phyloP scores from a whole-genome alignment of 1,140 invertebrate genomes.

The Drosophila sulfurigaster region DNA sequence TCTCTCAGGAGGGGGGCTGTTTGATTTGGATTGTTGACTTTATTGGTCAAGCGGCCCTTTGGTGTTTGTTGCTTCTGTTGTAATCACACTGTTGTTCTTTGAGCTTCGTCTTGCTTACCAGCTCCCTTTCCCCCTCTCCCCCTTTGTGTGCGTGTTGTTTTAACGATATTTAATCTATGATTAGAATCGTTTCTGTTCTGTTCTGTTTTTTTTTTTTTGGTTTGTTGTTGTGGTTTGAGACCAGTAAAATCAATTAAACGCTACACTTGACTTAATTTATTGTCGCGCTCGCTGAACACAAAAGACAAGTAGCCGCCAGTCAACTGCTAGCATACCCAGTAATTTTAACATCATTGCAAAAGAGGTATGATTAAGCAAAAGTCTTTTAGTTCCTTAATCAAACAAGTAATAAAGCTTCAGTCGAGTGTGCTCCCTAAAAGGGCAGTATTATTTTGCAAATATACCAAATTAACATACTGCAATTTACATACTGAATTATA shows the following conservation, averaged over 20 bases:
- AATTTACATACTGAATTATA: too few relatives aligned
- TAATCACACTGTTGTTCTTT: constrained; percentile 35
- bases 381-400: too few relatives aligned
- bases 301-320: constrained; percentile 70
- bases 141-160: constrained; percentile 55
- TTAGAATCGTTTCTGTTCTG: constrained; percentile 51
- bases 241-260: constrained; percentile 76
- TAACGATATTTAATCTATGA: constrained; percentile 83
- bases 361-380: too few relatives aligned
- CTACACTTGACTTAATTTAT: constrained; percentile 83
- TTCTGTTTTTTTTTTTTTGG: constrained; percentile 3
- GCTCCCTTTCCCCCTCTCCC: not conserved
- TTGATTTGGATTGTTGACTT: constrained; percentile 84
- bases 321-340: constrained; percentile 23
- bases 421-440: too few relatives aligned
- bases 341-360: not conserved
- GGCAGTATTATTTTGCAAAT: too few relatives aligned
- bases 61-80: constrained; percentile 47
- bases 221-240: not conserved
- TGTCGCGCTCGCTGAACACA: constrained; percentile 57
- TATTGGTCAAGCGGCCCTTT: constrained; percentile 71
- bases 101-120: constrained; percentile 11
- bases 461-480: too few relatives aligned
- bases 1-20: constrained; percentile 35
- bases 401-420: too few relatives aligned